These are phyloP conservation scores for Cephus spinipes DNA, from an alignment of 2,888 invertebrate species.

Conservation along the genomic window DNA sequence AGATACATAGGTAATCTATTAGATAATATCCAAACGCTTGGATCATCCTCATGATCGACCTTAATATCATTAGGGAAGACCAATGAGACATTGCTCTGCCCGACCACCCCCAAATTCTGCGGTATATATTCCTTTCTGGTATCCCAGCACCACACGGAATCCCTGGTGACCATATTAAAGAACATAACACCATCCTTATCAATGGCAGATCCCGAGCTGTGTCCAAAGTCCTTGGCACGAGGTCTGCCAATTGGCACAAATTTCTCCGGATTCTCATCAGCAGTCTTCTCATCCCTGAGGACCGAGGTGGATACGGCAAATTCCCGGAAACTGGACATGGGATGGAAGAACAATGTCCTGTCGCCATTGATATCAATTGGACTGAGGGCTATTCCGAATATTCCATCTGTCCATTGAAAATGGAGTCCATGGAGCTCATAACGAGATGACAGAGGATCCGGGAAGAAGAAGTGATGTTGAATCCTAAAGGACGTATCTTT, in stretches of 20 bases:
- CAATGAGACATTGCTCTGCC: conserved; percentile 73
- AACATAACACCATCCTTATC: conserved; percentile 81
- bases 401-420: conserved; percentile 86
- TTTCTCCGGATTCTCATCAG: conserved; percentile 50
- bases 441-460: conserved; percentile 80
- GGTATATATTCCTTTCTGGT: conserved; percentile 76
- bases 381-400: conserved; percentile 81
- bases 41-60: conserved; percentile 76
- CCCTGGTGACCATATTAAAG: conserved; percentile 81
- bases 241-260: conserved; percentile 61
- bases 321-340: conserved; percentile 85
- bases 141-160: conserved; percentile 86
- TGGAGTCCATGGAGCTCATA: conserved; percentile 80
- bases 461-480: conserved; percentile 77
- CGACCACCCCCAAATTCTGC: conserved; percentile 74
- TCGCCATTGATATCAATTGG: conserved; percentile 70
- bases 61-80: conserved; percentile 86
- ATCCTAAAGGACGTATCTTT: conserved; percentile 75
- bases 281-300: conserved; percentile 71
- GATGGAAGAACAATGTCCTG: conserved; percentile 80
- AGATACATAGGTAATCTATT: conserved; percentile 82
- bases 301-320: conserved; percentile 79
- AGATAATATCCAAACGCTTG: conserved; percentile 82
- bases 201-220: conserved; percentile 81
- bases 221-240: conserved; percentile 69